Conservation (phyloP, 2,113 vertebrate genomes). For the Shinisaurus crocodilurus region DNA sequence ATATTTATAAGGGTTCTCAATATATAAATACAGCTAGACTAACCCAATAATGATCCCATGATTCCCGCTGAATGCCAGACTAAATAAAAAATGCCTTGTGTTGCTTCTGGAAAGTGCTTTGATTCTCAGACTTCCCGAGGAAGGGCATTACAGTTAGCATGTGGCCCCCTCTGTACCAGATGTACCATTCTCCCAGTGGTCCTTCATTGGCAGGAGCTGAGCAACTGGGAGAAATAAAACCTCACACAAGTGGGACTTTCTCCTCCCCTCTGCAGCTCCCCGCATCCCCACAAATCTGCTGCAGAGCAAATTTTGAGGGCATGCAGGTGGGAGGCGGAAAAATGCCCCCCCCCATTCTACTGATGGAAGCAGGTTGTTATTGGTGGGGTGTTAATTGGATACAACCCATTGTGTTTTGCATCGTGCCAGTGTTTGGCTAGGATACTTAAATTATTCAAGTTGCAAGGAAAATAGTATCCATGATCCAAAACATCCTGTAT, state of each 20-base stretch:
- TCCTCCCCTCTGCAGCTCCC: no score
- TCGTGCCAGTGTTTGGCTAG: neutral
- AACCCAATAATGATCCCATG: neutral
- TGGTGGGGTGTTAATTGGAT: neutral
- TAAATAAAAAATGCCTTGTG: neutral
- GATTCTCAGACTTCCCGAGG: neutral
- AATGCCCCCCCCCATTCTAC: neutral
- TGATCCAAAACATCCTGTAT: neutral
- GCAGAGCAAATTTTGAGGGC: no score
- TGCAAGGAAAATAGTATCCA: neutral
- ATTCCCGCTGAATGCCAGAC: neutral
- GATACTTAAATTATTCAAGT: neutral
- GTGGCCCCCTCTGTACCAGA: neutral
- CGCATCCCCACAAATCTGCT: no score
- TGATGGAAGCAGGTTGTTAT: neutral
- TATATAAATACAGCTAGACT: neutral
- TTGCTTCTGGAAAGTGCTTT: neutral
- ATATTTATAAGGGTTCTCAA: neutral
- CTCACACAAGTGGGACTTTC: no score
- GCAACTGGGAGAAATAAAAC: no score
- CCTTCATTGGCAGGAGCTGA: neutral
- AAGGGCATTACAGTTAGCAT: neutral
- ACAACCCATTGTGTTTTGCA: neutral
- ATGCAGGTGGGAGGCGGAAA: neutral
- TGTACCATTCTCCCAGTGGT: neutral